Conservation (phyloP, 2,888 invertebrate species). For the Julus scanicus region DNA sequence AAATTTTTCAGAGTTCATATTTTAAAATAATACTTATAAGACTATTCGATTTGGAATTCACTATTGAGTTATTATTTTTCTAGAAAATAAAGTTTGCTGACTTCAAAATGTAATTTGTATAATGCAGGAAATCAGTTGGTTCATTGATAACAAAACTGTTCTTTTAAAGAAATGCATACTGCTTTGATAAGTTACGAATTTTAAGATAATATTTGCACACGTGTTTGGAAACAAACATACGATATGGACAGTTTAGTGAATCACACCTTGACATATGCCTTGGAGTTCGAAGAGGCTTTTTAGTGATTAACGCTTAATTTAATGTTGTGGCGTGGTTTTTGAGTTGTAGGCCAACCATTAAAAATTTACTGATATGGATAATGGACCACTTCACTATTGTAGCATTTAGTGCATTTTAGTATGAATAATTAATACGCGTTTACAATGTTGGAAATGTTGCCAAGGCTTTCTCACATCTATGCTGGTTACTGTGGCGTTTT, state of each 20-base stretch:
- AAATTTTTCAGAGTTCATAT: too few species aligned
- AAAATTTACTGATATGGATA: conserved; percentile 33
- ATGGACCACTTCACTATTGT: conserved; percentile 33
- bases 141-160: too few species aligned
- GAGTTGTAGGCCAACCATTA: background rate
- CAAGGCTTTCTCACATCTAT: background rate
- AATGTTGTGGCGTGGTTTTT: background rate
- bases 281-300: too few species aligned
- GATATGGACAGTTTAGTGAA: too few species aligned
- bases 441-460: background rate
- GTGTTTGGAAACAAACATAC: too few species aligned
- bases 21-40: too few species aligned
- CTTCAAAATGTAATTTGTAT: background rate
- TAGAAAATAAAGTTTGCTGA: background rate
- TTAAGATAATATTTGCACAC: too few species aligned
- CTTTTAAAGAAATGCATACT: too few species aligned
- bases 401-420: background rate
- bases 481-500: background rate
- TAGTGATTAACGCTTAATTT: background rate
- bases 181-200: too few species aligned
- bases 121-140: background rate
- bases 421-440: background rate
- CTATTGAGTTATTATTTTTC: background rate
- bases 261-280: background rate
- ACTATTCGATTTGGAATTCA: too few species aligned